A percentile compares a stretch with the other conserved stretches of the same genome.
These are phyloP conservation scores for Anolis sagrei DNA, from an alignment of 2,113 vertebrate genomes.

Conservation along the genomic window DNA sequence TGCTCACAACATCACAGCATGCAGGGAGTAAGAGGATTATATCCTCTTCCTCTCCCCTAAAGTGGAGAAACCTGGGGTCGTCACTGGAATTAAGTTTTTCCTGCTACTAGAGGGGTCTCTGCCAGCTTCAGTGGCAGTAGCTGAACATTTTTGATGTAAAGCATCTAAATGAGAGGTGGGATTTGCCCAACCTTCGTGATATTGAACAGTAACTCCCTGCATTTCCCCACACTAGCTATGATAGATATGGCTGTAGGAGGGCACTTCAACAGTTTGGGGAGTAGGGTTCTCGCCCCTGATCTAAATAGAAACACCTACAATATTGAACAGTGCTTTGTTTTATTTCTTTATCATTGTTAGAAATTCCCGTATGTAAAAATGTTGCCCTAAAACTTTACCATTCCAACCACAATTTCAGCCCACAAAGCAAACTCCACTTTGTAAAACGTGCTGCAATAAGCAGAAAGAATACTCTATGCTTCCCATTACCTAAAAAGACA, in stretches of 20 bases:
- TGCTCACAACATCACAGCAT: no score
- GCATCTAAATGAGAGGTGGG: no score
- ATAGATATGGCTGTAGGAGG: no score
- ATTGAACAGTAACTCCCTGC: no score
- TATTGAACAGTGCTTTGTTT: neutral
- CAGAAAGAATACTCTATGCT: conserved; percentile 66
- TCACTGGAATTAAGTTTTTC: neutral
- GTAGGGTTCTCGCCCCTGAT: no score
- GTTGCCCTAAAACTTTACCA: conserved; percentile 39
- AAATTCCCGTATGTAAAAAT: conserved; percentile 34
- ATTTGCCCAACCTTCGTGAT: no score
- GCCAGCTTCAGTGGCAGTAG: no score
- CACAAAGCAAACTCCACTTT: conserved; percentile 60
- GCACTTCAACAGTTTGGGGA: no score
- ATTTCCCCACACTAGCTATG: no score
- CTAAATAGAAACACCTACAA: neutral
- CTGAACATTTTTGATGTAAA: no score
- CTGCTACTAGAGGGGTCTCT: no score
- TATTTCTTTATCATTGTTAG: conserved; percentile 22
- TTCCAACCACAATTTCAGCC: conserved; percentile 47
- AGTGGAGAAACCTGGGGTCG: no score
- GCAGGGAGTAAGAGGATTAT: neutral
- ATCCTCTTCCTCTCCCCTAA: neutral
- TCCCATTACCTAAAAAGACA: conserved; percentile 60
- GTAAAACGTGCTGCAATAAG: conserved; percentile 60